phyloP scores from a whole-genome alignment of 2,113 vertebrate species.

The Leptocoma aspasia region DNA sequence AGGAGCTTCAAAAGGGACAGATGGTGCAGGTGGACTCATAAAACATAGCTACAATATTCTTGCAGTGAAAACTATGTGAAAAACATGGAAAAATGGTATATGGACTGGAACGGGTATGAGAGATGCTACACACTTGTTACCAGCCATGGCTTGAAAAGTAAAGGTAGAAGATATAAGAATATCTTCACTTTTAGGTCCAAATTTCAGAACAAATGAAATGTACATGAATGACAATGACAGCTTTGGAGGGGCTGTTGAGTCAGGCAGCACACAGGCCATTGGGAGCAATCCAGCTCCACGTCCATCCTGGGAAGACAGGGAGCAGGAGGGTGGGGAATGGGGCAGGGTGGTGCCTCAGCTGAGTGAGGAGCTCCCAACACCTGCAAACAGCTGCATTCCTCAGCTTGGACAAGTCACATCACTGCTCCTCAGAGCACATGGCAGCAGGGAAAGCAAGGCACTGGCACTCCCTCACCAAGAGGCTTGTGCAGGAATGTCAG shows the following conservation, averaged over 20 bases:
- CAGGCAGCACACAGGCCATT: rapidly evolving
- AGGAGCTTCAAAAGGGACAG: not conserved
- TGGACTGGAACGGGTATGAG: not conserved
- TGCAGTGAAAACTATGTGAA: not conserved
- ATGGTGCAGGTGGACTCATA: not conserved
- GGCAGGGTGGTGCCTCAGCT: not conserved
- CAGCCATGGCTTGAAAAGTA: not conserved
- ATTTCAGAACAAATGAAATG: rapidly evolving
- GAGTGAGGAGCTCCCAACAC: not conserved
- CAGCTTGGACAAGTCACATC: not conserved
- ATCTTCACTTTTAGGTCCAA: not conserved
- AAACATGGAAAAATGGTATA: rapidly evolving
- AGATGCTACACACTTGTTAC: not conserved
- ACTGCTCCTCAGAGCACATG: not conserved
- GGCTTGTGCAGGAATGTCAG: not conserved
- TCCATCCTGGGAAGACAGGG: not conserved
- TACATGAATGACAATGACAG: rapidly evolving
- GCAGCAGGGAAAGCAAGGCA: not conserved
- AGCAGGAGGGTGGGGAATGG: not conserved
- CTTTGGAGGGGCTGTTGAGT: not conserved
- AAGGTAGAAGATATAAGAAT: not conserved
- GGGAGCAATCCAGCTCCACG: not conserved
- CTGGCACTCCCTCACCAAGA: not conserved
- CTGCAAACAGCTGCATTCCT: not conserved
- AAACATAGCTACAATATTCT: not conserved